Evolutionary conservation across 1,140 invertebrate species (phyloP).

Genomic region (Drosophila virilis): DNA sequence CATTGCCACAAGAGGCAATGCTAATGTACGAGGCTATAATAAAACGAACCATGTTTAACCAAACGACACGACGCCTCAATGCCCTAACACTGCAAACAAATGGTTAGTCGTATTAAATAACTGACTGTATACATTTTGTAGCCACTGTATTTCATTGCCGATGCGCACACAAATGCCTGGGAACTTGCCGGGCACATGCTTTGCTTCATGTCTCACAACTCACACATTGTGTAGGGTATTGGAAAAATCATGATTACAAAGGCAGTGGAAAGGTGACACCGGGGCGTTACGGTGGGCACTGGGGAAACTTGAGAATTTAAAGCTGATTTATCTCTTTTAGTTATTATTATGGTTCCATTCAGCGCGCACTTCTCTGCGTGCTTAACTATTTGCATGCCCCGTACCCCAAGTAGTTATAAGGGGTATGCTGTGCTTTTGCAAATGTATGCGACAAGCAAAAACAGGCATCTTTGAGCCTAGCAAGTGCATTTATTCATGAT

Average conservation of each 20-base stretch:
- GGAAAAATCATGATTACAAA: not conserved
- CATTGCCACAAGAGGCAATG: slow-evolving; percentile 57
- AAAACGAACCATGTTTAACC: slow-evolving; percentile 14
- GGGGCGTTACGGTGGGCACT: not conserved
- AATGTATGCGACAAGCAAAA: too few relatives aligned
- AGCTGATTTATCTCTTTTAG: slow-evolving; percentile 64
- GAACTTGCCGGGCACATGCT: too few relatives aligned
- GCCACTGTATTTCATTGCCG: not conserved
- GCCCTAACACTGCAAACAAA: slow-evolving; percentile 22
- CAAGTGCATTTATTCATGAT: too few relatives aligned
- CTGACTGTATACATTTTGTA: not conserved
- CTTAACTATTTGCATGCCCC: not conserved
- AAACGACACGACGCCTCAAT: slow-evolving; percentile 21
- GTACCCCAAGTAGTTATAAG: too few relatives aligned
- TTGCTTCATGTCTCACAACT: too few relatives aligned
- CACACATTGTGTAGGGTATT: not conserved
- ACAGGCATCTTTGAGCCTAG: too few relatives aligned
- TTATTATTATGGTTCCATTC: slow-evolving; percentile 45
- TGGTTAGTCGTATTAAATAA: not conserved
- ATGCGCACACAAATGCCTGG: not conserved
- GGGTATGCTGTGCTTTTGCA: too few relatives aligned
- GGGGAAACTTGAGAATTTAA: slow-evolving; percentile 44
- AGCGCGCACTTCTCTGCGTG: slow-evolving; percentile 11
- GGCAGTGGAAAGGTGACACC: not conserved
- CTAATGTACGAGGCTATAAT: slow-evolving; percentile 36